Base-by-base conservation (phyloP, 2,797 vertebrate genomes). In the Catostomus latipinnis region DNA sequence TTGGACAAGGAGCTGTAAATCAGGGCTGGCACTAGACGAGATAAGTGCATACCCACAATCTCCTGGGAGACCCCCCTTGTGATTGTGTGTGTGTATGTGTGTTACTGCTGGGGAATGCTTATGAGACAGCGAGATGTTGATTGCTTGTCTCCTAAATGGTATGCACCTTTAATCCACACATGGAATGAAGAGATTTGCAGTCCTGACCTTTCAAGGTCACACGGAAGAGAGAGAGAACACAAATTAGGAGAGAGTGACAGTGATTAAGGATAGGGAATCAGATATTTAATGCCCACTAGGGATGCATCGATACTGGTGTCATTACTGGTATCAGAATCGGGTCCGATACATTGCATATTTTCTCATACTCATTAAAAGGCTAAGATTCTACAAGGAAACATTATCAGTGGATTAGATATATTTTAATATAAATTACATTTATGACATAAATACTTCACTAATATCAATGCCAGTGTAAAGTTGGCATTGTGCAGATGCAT, bases 81-180 rank as follows among this genome's bases (percentile, higher is more conserved):
- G 22, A 62, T 58, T 22, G 71, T 70, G 69, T 82, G 14, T 50
- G 46, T 45, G 18, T 45, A 71, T 71, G 71, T 81, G n/a, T 45
- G 49, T 45, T 34, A 71, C 49, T 3, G 57, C 72, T 76, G 54
- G 49, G 48, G n/a, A 61, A 70, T 70, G 67, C 48, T 69, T 43
- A 53, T 18, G 5, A 53, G 67, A 61, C 34, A 22, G 50, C 61
- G 46, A 81, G 74, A 87, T 81, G 78, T 85, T 67, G 62, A 58
- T 88, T 82, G 85, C 73, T 82, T 78, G 79, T 80, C 74, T 70
- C 74, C 52, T 80, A 71, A 79, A 81, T 53, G 74, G 67, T 67
- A 86, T 85, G 72, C 68, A 70, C 62, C 70, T 83, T 82, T 84
- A 87, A 88, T 88, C 84, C 48, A 70, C 81, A 70, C 43, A 1